phyloP scores from a whole-genome alignment of 1,140 invertebrate genomes.

The Drosophila orosa region DNA sequence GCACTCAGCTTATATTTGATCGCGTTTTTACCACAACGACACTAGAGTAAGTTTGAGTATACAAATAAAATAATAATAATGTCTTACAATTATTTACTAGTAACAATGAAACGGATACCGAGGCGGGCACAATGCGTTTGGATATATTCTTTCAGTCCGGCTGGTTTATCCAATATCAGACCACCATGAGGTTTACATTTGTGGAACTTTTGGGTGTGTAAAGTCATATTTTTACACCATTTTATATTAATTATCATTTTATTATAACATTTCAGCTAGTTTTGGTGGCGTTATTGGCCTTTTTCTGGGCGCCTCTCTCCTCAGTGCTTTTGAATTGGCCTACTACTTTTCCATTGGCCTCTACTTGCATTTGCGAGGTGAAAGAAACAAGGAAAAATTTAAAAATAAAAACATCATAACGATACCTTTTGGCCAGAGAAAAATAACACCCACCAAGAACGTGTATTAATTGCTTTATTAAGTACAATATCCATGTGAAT shows the following conservation, averaged over 20 bases:
- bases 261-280: conserved; percentile 49
- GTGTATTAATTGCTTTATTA: conserved; percentile 23
- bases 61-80: not conserved
- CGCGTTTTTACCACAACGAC: conserved; percentile 33
- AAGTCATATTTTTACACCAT: not conserved
- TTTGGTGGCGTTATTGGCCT: conserved; percentile 84
- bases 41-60: conserved; percentile 47
- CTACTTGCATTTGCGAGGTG: conserved; percentile 52
- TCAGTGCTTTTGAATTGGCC: conserved; percentile 80
- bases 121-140: conserved; percentile 39
- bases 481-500: not conserved
- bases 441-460: conserved; percentile 59
- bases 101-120: conserved; percentile 23
- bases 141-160: conserved; percentile 67
- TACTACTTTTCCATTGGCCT: conserved; percentile 83
- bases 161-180: conserved; percentile 70
- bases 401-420: conserved; percentile 13
- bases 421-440: conserved; percentile 41
- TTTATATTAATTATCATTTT: not conserved
- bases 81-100: conserved; percentile 2
- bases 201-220: conserved; percentile 71
- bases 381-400: conserved; percentile 4
- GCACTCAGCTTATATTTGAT: conserved; percentile 64
- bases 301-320: conserved; percentile 83
- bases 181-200: conserved; percentile 74